phyloP scores from a whole-genome alignment of 2,888 invertebrate species.

The Chouioia cunea region DNA sequence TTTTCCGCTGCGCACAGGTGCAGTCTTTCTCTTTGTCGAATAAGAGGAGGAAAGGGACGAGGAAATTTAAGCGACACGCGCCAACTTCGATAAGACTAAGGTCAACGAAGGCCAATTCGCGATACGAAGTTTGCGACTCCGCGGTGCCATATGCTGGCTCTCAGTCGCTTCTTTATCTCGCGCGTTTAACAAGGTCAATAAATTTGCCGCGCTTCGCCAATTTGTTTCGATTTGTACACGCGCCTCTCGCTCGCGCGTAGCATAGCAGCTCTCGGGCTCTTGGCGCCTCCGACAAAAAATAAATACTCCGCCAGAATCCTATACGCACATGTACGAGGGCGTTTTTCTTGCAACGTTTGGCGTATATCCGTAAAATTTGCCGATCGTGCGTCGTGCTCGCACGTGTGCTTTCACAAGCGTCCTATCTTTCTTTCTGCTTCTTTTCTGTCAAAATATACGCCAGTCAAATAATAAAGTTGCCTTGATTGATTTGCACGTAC shows the following conservation, averaged over 20 bases:
- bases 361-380: too few relatives aligned
- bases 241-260: not conserved
- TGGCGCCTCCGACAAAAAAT: too few relatives aligned
- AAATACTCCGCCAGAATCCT: not conserved
- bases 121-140: not conserved
- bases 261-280: not conserved
- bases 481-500: too few relatives aligned
- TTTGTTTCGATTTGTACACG: not conserved
- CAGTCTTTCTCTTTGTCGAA: too few relatives aligned
- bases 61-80: slow-evolving; percentile 1
- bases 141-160: too few relatives aligned
- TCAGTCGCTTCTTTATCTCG: slow-evolving; percentile 8
- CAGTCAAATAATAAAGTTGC: too few relatives aligned
- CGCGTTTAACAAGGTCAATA: slow-evolving; percentile 4
- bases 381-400: too few relatives aligned
- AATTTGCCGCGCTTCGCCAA: not conserved
- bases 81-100: slow-evolving; percentile 17
- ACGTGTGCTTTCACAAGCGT: too few relatives aligned
- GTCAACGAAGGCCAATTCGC: not conserved
- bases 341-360: not conserved
- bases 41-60: too few relatives aligned
- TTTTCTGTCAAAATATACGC: too few relatives aligned
- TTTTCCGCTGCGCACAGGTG: too few relatives aligned
- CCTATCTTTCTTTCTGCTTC: too few relatives aligned
- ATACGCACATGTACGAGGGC: not conserved